Evolutionary conservation across 1,140 invertebrate genomes (phyloP), one percentile per base, ranked within the genome.

Genomic region (Pemphigus obesinymphae): DNA sequence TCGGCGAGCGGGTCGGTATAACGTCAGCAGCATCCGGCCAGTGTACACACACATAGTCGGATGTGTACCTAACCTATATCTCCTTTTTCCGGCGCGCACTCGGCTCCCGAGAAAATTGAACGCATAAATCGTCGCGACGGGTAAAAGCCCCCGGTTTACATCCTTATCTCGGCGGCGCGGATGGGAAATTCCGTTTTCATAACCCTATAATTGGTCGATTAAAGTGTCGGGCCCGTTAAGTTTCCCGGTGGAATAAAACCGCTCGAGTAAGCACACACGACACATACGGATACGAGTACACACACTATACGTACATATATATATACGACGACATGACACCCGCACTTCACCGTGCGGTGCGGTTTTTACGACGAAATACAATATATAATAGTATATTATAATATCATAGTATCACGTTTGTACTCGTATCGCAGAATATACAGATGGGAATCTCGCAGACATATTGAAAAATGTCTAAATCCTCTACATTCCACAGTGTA

Each of bases 171-270:
- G 43, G 31, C 34, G 13, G 40, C 13, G 23, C 37, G 13, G 20
- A n/a, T 5, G 66, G 70, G 29, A 50, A 50, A 73, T 73, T 50
- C 45, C 26, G 70, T 73, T 73, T 50, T 73, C 70, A 50, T 73
- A 73, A 50, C 70, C 70, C 70, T 50, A 31, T 73, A 31, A 72
- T 72, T 72, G 68, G 68, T 8, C 70, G 70, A 73, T 73, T 50
- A 72, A 72, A 72, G 68, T 72, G 43, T n/a, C n/a, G n/a, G n/a
- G 26, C 43, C 26, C 70, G 70, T 73, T 73, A 73, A 73, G 50
- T 50, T 73, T 73, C 70, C 50, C 29, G 26, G 26, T n/a, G 68
- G 6, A 23, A 23, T 37, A 45, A 72, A 72, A 72, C 29, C 31
- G 68, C 43, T 40, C 26, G 40, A 23, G 68, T 72, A 48, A 72